Evolutionary conservation across 64 coral and sea anemone species (phyloP).

Genomic region (Pachyseris speciosa): DNA sequence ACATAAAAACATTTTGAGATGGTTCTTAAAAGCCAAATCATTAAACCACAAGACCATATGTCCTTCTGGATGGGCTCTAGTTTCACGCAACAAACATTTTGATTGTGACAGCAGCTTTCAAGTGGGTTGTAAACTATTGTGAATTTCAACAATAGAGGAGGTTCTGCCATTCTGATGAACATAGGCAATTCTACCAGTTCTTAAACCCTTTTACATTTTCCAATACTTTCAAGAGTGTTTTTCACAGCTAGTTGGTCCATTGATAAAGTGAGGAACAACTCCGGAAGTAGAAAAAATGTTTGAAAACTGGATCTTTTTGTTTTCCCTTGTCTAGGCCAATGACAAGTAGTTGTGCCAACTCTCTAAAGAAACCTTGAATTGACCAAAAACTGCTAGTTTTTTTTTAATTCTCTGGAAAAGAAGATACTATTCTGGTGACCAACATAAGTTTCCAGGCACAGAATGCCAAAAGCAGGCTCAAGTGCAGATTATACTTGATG

Average conservation of each 20-base stretch:
- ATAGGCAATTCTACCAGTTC: background rate
- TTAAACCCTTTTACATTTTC: slow-evolving; percentile 48
- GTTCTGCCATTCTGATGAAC: background rate
- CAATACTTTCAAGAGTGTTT: slow-evolving; percentile 43
- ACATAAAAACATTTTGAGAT: background rate
- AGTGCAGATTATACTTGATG: too few species aligned
- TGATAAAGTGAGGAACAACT: slow-evolving; percentile 34
- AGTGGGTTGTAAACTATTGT: background rate
- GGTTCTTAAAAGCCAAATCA: background rate
- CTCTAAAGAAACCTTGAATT: slow-evolving; percentile 28
- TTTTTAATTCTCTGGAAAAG: too few species aligned
- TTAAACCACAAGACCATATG: slow-evolving; percentile 13
- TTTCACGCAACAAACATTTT: slow-evolving; percentile 21
- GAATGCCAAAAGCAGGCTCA: too few species aligned
- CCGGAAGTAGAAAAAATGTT: slow-evolving; percentile 16
- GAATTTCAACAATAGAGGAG: slow-evolving; percentile 1
- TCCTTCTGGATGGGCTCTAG: background rate
- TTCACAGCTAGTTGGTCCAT: slow-evolving; percentile 22
- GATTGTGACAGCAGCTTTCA: background rate
- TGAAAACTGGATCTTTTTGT: slow-evolving; percentile 14
- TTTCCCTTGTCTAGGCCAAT: slow-evolving; percentile 43
- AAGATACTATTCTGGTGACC: too few species aligned
- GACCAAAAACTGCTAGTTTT: background rate
- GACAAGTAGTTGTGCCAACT: background rate
- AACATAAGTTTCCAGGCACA: too few species aligned